Base-by-base conservation (phyloP, 1,140 invertebrate species). In the Galleria mellonella region DNA sequence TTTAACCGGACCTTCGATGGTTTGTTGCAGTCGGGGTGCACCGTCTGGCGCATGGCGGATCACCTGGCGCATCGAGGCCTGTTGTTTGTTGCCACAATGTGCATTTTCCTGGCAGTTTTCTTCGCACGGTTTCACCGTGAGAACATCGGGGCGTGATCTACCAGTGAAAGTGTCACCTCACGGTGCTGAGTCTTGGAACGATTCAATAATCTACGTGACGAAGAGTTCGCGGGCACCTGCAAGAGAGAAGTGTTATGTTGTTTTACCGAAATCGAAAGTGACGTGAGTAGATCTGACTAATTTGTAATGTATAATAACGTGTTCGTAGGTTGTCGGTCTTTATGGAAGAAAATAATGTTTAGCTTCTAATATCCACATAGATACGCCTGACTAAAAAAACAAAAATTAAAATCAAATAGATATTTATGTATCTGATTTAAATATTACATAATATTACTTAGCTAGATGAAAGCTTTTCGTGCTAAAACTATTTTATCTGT, bases 91-190 rank as follows among this genome's bases (percentile, higher is more conserved):
- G 48, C 60, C 47, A 66, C 61, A 66, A 64, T 63, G 65, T 72
- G 45, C 78, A 82, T 85, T 83, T 83, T 77, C 67, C 61, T 53
- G 51, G 46, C 38, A 53, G 52, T 69, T 72, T 69, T 55, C 74
- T 71, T 79, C 75, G 62, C 78, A 81, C 76, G 75, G 69, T 79
- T 81, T 82, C 75, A 56, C 76, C 72, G 76, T 77, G 76, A 63
- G 75, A 78, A 77, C 53, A 51, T 57, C 48, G 42, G 47, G 54
- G 53, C 61, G 76, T 70, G 72, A 55, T 46, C 36, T 66, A 65
- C 59, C 38, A 58, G 75, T 53, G 81, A 84, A 84, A 84, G 76
- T 84, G 72, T 72, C 62, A 73, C 58, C 60, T 63, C 55, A 40
- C 39, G 43, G 17, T 36, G 32, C 36, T 47, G 51, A 47, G 54